Evolutionary conservation across 2,888 invertebrate genomes (phyloP).

Genomic region (Zele albiditarsus): DNA sequence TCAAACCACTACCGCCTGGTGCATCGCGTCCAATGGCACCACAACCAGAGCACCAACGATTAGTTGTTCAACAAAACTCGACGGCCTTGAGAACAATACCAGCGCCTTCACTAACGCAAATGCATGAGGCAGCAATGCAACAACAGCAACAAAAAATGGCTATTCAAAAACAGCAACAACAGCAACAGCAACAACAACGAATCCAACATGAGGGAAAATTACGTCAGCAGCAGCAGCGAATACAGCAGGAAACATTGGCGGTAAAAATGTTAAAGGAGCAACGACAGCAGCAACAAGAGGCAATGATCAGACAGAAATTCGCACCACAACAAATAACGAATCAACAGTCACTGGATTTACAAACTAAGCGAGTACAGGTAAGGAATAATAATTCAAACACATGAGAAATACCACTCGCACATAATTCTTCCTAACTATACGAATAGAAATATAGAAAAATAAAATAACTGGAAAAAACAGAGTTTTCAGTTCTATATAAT

Average conservation of each 20-base stretch:
- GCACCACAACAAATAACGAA: conserved; percentile 56
- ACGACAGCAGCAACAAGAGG: conserved; percentile 63
- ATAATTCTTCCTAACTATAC: too few relatives aligned
- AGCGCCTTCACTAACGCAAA: conserved; percentile 53
- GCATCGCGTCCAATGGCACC: conserved; percentile 76
- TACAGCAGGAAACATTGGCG: conserved; percentile 65
- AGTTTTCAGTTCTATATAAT: too few relatives aligned
- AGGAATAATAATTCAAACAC: not conserved
- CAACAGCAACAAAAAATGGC: conserved; percentile 52
- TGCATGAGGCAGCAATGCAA: conserved; percentile 59
- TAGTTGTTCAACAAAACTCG: conserved; percentile 67
- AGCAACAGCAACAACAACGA: conserved; percentile 54
- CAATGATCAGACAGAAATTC: conserved; percentile 58
- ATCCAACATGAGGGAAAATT: conserved; percentile 55
- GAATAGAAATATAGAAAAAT: too few relatives aligned
- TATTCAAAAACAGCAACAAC: too few relatives aligned
- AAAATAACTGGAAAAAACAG: too few relatives aligned
- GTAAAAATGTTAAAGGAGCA: conserved; percentile 67
- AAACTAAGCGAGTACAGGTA: conserved; percentile 64
- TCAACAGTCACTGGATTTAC: conserved; percentile 54
- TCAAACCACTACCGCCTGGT: conserved; percentile 83
- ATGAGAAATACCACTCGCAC: not conserved
- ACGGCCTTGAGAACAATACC: conserved; percentile 60
- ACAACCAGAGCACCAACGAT: conserved; percentile 76
- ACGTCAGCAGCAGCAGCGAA: conserved; percentile 62